Base-by-base conservation (phyloP, 2,797 vertebrate species). In the Gymnoscopelus braueri region DNA sequence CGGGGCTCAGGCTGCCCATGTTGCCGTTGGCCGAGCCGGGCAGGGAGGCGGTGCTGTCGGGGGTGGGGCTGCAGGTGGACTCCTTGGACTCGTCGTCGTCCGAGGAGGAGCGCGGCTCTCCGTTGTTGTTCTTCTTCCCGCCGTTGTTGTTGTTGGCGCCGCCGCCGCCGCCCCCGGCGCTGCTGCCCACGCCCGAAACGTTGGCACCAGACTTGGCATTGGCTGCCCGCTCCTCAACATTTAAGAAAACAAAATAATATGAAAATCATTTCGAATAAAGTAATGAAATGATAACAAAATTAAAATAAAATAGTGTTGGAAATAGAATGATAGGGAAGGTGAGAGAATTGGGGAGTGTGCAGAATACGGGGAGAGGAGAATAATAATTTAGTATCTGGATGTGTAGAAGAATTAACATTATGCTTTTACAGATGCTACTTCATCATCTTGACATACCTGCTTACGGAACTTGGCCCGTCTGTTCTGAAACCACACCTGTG, bases 81-180 rank as follows among this genome's bases (percentile, higher is more conserved):
- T 98, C 97, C 82, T 98, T 98, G 77, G 96, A 97, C 75, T 98
- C 97, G 2, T 98, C 97, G 2, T 98, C 97, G 23, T 98, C 97
- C 0, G 97, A 98, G 2, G 96, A 97, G 60, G 95, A 96, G 47
- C 96, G 94, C 0, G 90, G 84, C 61, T 97, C 97, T 0, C 95
- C 84, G 54, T 94, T 94, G 0, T 91, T 90, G 9, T 93, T 91
- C 80, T 98, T 98, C 84, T 94, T 90, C 6, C 89, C 88, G 0
- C 87, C 71, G 4, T 88, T 80, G 7, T 84, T 65, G 0, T 80
- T 76, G 3, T 15, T 49, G 73, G 84, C 83, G 53, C 69, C 87
- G 7, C 84, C 87, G 7, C 84, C 85, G 73, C 48, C 77, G 57
- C 44, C 80, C 75, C 77, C 81, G 54, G 90, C 90, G 0, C 68